Percentiles rank a stretch among this genome's conserved stretches.
Evolutionary conservation across 2,113 vertebrate species (phyloP).

Genomic region (Macquaria australasica): DNA sequence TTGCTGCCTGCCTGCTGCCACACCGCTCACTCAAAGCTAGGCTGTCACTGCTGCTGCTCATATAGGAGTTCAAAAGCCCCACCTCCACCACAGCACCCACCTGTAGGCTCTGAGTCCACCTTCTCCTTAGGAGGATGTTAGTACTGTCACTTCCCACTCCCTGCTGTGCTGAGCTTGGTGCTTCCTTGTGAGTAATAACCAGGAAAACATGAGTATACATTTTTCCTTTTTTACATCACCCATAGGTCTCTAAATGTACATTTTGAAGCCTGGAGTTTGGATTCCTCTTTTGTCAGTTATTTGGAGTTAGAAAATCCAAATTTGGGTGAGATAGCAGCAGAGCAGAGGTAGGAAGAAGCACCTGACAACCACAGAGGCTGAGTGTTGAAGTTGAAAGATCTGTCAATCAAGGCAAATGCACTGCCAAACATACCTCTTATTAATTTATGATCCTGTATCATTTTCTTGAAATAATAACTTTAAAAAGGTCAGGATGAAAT

Average conservation of each 20-base stretch:
- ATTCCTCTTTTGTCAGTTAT: conserved; percentile 3
- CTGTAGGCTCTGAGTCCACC: background rate
- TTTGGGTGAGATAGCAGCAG: background rate
- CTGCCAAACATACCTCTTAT: conserved; percentile 1
- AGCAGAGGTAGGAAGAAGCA: background rate
- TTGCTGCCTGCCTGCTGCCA: background rate
- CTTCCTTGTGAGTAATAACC: background rate
- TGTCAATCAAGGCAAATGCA: conserved; percentile 5
- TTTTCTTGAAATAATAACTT: conserved; percentile 26
- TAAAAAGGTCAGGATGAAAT: conserved; percentile 24
- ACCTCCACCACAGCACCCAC: background rate
- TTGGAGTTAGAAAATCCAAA: background rate
- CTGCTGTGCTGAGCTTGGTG: too few species aligned
- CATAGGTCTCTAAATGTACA: background rate
- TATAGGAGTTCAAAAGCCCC: background rate
- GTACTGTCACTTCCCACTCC: background rate
- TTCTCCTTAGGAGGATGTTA: background rate
- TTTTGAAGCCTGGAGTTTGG: background rate
- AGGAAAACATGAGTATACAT: too few species aligned
- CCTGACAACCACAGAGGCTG: conserved; percentile 6
- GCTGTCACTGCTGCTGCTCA: background rate
- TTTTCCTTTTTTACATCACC: background rate
- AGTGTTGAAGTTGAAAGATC: background rate
- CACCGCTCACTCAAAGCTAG: background rate
- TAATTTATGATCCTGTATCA: conserved; percentile 33